A percentile compares a stretch with the other conserved stretches of the same genome.
Evolutionary conservation across 2,797 vertebrate genomes (phyloP).

Genomic region (Acanthis flammea): DNA sequence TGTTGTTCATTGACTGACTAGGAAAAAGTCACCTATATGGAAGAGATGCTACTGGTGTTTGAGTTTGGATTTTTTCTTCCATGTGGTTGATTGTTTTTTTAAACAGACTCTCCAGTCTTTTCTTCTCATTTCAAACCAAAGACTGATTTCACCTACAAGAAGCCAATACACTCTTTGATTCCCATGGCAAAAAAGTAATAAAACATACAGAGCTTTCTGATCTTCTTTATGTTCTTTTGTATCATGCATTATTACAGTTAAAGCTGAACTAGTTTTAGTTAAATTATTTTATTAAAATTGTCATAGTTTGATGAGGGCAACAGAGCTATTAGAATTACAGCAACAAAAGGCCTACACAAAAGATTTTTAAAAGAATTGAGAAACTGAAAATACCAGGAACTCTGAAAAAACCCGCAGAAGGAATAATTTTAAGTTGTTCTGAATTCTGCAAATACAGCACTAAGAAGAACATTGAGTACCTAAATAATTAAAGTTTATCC

Average conservation of each 20-base stretch:
- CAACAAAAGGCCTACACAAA: background rate
- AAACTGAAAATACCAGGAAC: background rate
- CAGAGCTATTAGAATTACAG: background rate
- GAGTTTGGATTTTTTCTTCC: background rate
- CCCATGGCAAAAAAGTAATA: background rate
- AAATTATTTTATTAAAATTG: background rate
- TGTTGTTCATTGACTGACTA: background rate
- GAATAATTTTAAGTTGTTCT: conserved; percentile 23
- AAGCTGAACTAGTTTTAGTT: background rate
- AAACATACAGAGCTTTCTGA: background rate
- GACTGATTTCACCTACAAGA: background rate
- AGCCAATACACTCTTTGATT: background rate
- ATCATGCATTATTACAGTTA: background rate
- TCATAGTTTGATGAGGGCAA: background rate
- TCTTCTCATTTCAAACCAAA: background rate
- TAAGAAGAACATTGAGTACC: conserved; percentile 42
- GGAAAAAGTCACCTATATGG: background rate
- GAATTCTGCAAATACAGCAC: conserved; percentile 35
- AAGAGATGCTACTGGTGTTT: background rate
- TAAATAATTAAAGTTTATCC: conserved; percentile 65
- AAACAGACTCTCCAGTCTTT: background rate
- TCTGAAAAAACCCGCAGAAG: background rate
- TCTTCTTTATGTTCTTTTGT: background rate
- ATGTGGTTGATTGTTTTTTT: background rate
- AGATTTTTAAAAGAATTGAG: background rate